Base-by-base conservation (phyloP, 2,113 vertebrate species). In the Gallinago paraguaiae region DNA sequence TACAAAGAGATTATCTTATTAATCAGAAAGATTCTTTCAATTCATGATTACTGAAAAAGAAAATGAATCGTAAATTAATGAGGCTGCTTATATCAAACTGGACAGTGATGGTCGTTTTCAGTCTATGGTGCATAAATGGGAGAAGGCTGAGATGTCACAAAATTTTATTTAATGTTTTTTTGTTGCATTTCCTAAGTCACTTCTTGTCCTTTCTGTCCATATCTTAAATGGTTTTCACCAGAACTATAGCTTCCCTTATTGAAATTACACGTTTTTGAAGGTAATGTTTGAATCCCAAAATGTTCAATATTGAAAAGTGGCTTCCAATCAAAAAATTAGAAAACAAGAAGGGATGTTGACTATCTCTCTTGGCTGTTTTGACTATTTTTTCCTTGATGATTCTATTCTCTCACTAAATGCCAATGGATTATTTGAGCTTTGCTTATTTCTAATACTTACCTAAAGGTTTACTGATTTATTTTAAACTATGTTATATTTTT, bases 111-210 rank as follows among this genome's bases (percentile, higher is more conserved):
- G 28, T 57, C 13, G 31, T 83, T 65, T 80, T 80, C 48, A 63
- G 1, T 57, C 46, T 59, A 5, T 0, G 5, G 13, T n/a, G 22
- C 30, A 13, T 23, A 46, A 65, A 30, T n/a, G 39, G 27, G n/a
- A 37, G 39, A 77, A 68, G 53, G 23, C 25, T 57, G 72, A 57
- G 41, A 11, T 57, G 80, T 92, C 15, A 18, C 17, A 48, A 24
- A n/a, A 20, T 9, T n/a, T 60, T 33, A 45, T 60, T 74, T 39
- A n/a, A 19, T 16, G 7, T 53, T 51, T 10, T 57, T 59, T 64
- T 37, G 6, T 85, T 2, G 1, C 8, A 4, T 50, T 77, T 17
- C 1, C 46, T 46, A n/a, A 51, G 14, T 53, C 2, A 3, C 1
- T 56, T 86, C 16, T 17, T 80, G 23, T 45, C 22, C 45, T 71